Percentiles rank a stretch among this genome's conserved stretches.
These are phyloP conservation scores for Mythimna loreyi DNA, from an alignment of 2,888 invertebrate genomes.

Conservation along the genomic window DNA sequence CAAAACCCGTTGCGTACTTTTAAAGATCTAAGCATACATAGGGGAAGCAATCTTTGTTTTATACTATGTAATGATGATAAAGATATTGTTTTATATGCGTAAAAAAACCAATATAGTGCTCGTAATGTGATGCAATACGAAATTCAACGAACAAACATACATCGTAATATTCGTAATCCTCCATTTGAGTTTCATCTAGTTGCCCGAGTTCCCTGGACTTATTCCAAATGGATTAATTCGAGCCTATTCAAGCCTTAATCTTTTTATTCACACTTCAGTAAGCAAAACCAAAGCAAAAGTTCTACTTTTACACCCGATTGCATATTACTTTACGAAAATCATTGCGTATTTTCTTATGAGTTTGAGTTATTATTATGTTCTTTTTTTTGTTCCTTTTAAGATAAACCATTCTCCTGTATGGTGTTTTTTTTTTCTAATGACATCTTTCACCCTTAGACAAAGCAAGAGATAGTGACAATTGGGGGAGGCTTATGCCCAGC, in stretches of 20 bases:
- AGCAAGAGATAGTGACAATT: no score
- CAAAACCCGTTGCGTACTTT: no score
- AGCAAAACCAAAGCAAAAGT: slow-evolving; percentile 5
- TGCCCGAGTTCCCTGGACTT: slow-evolving; percentile 45
- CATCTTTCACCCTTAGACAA: no score
- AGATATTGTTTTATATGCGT: no score
- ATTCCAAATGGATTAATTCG: slow-evolving; percentile 54
- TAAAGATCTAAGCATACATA: no score
- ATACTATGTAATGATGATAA: no score
- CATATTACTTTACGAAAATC: slow-evolving; percentile 12
- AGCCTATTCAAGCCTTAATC: slow-evolving; percentile 41
- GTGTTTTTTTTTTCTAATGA: no score
- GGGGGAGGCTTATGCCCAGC: no score
- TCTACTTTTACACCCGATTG: slow-evolving; percentile 20
- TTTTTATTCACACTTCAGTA: slow-evolving; percentile 41
- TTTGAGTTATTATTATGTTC: neutral
- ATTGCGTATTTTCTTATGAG: neutral
- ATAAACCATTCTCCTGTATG: no score
- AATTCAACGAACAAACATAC: slow-evolving; percentile 17
- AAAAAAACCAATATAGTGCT: no score
- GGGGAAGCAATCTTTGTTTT: no score
- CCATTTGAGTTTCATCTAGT: slow-evolving; percentile 28
- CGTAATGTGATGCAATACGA: neutral
- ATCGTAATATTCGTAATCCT: slow-evolving; percentile 11
- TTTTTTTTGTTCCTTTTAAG: no score